A percentile compares a stretch with the other conserved stretches of the same genome.
phyloP scores from a whole-genome alignment of 2,797 vertebrate genomes.

The Sternotherus odoratus region DNA sequence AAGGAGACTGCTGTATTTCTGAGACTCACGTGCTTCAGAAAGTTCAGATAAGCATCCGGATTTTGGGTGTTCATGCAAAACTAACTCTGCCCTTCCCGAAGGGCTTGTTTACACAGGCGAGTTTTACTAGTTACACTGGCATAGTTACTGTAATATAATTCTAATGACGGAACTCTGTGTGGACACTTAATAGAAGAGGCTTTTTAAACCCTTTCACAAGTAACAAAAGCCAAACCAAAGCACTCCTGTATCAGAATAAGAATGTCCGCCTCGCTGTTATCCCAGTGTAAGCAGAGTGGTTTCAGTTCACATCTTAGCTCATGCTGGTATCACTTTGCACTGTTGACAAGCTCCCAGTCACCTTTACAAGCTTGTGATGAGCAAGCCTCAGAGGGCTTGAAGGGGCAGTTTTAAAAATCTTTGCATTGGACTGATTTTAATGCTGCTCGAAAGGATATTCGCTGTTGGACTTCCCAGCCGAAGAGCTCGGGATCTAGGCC shows the following conservation, averaged over 20 bases:
- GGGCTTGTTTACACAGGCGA: background rate
- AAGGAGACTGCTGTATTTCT: background rate
- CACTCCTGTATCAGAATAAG: background rate
- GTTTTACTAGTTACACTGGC: background rate
- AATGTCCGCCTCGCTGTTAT: background rate
- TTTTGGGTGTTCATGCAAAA: background rate
- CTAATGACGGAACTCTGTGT: background rate
- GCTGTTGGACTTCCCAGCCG: background rate
- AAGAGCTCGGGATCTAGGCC: background rate
- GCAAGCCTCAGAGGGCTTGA: background rate
- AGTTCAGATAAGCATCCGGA: background rate
- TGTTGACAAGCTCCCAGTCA: slow-evolving; percentile 9
- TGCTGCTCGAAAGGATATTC: background rate
- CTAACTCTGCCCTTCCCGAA: background rate
- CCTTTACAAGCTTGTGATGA: background rate
- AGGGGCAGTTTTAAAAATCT: background rate
- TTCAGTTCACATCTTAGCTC: slow-evolving; percentile 21
- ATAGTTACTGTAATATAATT: background rate
- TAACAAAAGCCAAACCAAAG: background rate
- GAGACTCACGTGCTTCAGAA: background rate
- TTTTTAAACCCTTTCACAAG: slow-evolving; percentile 20
- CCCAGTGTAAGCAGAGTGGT: background rate
- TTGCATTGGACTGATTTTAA: background rate
- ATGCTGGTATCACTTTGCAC: slow-evolving; percentile 24
- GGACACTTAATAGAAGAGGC: background rate